Evolutionary conservation across 2,888 invertebrate species (phyloP), one percentile per base, ranked within the genome.

Genomic region (Patella depressa): DNA sequence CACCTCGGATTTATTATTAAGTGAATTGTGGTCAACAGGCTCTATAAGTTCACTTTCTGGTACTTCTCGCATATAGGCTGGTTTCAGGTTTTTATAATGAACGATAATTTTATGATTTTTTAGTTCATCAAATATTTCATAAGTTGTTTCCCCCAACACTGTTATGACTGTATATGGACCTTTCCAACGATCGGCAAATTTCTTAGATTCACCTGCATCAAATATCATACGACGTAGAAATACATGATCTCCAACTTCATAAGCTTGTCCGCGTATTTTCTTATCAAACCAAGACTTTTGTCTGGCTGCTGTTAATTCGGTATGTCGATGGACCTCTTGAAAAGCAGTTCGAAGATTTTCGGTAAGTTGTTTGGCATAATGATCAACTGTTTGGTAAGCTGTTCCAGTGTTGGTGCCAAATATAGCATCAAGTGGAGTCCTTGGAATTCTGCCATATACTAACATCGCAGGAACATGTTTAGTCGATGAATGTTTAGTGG

Each of bases 181-280:
- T 65, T 65, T 65, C 65, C 65, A 65, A 11, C 19, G n/a, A 12
- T 14, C n/a, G n/a, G n/a, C n/a, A n/a, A n/a, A n/a, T n/a, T 65
- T 65, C 15, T 65, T 65, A 65, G 65, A 65, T 65, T 65, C 65
- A 14, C 65, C 65, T 65, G 9, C n/a, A n/a, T n/a, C n/a, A n/a
- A n/a, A n/a, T n/a, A n/a, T n/a, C n/a, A n/a, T n/a, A n/a, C n/a
- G n/a, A n/a, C n/a, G n/a, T n/a, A n/a, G n/a, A n/a, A n/a, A n/a
- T n/a, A n/a, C n/a, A n/a, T n/a, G n/a, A n/a, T 19, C 65, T 19
- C 65, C 65, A 19, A n/a, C 19, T 9, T 9, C 9, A 3, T 65
- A 65, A 19, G 65, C 65, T 65, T 19, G 19, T 65, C 65, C 65
- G 24, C 65, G 65, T 19, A 65, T 12, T 65, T 65, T 65, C 65